phyloP scores from a whole-genome alignment of 1,140 invertebrate genomes.

The Bombus haemorrhoidalis region DNA sequence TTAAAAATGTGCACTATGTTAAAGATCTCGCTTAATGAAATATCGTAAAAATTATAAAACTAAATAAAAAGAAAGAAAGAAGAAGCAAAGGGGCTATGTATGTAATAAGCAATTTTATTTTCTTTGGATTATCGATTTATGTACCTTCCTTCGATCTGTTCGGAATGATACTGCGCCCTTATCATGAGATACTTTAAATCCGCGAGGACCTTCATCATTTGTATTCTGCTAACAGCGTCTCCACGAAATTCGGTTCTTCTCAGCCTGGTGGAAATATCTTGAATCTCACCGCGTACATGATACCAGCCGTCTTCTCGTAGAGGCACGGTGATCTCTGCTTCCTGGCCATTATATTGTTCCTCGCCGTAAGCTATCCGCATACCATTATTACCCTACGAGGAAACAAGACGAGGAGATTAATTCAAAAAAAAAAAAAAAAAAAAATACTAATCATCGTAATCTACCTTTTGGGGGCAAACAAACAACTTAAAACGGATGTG shows the following conservation, averaged over 20 bases:
- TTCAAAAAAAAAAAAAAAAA: neutral
- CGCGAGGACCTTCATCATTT: constrained; percentile 93
- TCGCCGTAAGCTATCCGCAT: constrained; percentile 89
- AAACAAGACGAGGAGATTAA: constrained; percentile 17
- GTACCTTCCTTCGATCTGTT: constrained; percentile 94
- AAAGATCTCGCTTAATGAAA: too few species aligned
- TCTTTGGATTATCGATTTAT: constrained; percentile 39
- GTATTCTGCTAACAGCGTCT: constrained; percentile 86
- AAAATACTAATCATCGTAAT: constrained; percentile 18
- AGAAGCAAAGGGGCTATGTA: too few species aligned
- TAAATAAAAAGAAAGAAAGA: too few species aligned
- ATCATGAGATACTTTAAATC: constrained; percentile 92
- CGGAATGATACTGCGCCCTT: constrained; percentile 95
- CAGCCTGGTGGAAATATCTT: constrained; percentile 84
- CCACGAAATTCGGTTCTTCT: constrained; percentile 85
- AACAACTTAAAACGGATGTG: neutral
- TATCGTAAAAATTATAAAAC: too few species aligned
- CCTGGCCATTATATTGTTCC: constrained; percentile 84
- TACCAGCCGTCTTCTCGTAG: constrained; percentile 90
- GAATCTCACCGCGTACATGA: constrained; percentile 85
- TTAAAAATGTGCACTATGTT: too few species aligned
- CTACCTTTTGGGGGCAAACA: constrained; percentile 1
- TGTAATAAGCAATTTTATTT: neutral
- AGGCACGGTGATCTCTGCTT: constrained; percentile 85
- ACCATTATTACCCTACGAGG: constrained; percentile 85